Conservation (phyloP, 2,797 vertebrate species). For the Enteromius thamalakanensis region DNA sequence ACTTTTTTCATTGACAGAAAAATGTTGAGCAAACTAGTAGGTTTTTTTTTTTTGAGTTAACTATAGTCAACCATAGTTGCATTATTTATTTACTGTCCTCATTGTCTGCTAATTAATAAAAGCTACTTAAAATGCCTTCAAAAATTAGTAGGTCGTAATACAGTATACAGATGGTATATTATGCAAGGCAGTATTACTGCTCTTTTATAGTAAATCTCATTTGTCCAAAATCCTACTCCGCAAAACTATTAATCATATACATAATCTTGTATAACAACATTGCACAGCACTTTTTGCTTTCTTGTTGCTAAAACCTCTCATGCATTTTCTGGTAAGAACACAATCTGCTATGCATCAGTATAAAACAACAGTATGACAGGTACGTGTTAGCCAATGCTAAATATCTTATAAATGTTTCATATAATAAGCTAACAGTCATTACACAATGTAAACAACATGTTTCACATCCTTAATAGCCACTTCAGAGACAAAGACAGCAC, state of each 20-base stretch:
- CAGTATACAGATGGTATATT: neutral
- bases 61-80: too few relatives aligned
- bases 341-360: neutral
- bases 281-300: neutral
- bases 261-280: too few relatives aligned
- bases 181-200: neutral
- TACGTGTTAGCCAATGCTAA: conserved; percentile 11
- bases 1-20: too few relatives aligned
- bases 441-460: conserved; percentile 22
- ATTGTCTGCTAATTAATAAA: too few relatives aligned
- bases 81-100: too few relatives aligned
- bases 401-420: neutral
- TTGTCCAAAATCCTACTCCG: neutral
- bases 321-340: neutral
- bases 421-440: conserved; percentile 20
- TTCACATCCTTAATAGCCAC: neutral
- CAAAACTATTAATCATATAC: too few relatives aligned
- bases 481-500: conserved; percentile 4
- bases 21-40: too few relatives aligned
- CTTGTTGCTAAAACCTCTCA: neutral
- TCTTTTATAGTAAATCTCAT: neutral
- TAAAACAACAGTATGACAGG: neutral
- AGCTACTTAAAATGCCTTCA: neutral
- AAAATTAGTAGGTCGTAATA: neutral
- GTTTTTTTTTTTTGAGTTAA: too few relatives aligned